A percentile compares a stretch with the other conserved stretches of the same genome.
Evolutionary conservation across 2,797 vertebrate genomes (phyloP).

Genomic region (Acipenser ruthenus): DNA sequence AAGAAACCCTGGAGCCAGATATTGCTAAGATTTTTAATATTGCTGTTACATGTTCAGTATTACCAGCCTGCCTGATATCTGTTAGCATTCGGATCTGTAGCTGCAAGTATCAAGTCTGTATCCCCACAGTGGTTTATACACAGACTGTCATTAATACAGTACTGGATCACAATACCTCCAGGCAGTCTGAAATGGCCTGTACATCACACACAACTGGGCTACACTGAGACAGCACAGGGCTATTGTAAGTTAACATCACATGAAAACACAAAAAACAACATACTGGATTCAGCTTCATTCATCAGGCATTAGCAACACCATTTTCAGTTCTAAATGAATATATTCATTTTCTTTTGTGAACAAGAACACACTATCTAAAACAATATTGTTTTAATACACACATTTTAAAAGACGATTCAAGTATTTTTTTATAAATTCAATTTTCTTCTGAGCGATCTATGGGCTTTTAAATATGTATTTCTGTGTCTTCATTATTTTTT

Average conservation of each 20-base stretch:
- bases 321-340: too few species aligned
- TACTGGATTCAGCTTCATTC: too few species aligned
- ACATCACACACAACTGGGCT: conserved; percentile 3
- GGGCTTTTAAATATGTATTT: too few species aligned
- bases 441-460: too few species aligned
- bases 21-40: neutral
- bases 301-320: too few species aligned
- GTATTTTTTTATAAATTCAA: too few species aligned
- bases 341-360: too few species aligned
- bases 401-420: too few species aligned
- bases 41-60: neutral
- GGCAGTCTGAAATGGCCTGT: conserved; percentile 18
- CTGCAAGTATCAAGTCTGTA: conserved; percentile 49
- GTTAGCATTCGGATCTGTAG: conserved; percentile 10
- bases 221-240: neutral
- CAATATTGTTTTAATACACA: too few species aligned
- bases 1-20: too few species aligned
- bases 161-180: conserved; percentile 23
- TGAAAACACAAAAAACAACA: neutral
- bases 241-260: neutral
- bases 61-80: conserved; percentile 17
- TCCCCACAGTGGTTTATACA: conserved; percentile 52
- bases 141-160: conserved; percentile 61
- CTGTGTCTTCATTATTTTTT: too few species aligned
- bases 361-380: too few species aligned